Evolutionary conservation across 2,797 vertebrate genomes (phyloP).

Genomic region (Intellagama lesueurii): DNA sequence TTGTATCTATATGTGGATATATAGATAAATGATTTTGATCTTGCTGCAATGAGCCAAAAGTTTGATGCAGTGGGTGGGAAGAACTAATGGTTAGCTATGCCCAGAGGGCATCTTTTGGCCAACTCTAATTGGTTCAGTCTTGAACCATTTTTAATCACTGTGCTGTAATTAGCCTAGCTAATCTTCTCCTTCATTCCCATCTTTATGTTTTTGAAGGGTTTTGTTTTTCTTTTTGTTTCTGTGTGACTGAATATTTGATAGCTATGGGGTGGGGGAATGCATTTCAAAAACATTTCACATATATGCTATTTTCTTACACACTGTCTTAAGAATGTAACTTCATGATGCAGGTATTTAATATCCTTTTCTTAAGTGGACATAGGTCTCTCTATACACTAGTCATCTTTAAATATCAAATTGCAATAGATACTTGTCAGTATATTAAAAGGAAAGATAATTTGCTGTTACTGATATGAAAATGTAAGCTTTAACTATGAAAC

Average conservation of each 20-base stretch:
- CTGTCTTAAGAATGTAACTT: slow-evolving; percentile 81
- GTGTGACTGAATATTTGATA: slow-evolving; percentile 71
- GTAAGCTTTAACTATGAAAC: slow-evolving; percentile 76
- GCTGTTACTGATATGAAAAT: slow-evolving; percentile 67
- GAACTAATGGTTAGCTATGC: slow-evolving; percentile 69
- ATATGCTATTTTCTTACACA: slow-evolving; percentile 83
- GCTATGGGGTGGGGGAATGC: slow-evolving; percentile 64
- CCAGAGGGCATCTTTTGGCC: slow-evolving; percentile 77
- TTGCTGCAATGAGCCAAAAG: slow-evolving; percentile 79
- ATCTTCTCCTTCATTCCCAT: slow-evolving; percentile 69
- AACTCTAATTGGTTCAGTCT: slow-evolving; percentile 79
- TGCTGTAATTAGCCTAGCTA: slow-evolving; percentile 78
- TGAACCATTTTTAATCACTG: slow-evolving; percentile 83
- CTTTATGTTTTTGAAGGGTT: slow-evolving; percentile 58
- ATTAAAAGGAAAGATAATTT: slow-evolving; percentile 70
- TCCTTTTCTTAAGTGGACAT: slow-evolving; percentile 78
- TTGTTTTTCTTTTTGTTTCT: slow-evolving; percentile 57
- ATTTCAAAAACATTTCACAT: slow-evolving; percentile 82
- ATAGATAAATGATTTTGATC: slow-evolving; percentile 64
- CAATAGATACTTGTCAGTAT: slow-evolving; percentile 75
- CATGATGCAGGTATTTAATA: slow-evolving; percentile 82
- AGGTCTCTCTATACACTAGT: slow-evolving; percentile 66
- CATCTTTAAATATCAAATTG: slow-evolving; percentile 72
- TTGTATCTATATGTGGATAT: slow-evolving; percentile 63
- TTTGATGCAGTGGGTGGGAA: slow-evolving; percentile 62